These are phyloP conservation scores for Apotomis turbidana DNA, from an alignment of 2,888 invertebrate genomes.

Conservation along the genomic window DNA sequence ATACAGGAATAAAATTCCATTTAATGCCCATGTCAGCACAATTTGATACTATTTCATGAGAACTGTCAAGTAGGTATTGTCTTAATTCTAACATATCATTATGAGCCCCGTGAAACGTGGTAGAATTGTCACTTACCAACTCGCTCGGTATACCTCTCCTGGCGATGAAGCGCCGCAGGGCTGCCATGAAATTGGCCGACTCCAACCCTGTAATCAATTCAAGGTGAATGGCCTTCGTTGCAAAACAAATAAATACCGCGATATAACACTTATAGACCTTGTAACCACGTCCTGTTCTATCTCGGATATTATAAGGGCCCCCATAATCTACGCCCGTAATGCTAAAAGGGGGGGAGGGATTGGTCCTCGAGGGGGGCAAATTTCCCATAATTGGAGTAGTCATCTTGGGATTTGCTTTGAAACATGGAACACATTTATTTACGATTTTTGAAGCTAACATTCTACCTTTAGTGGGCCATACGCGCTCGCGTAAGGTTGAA, in stretches of 20 bases:
- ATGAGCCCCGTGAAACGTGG: neutral
- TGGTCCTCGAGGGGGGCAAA: neutral
- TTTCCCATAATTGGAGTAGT: neutral
- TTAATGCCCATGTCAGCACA: conserved; percentile 7
- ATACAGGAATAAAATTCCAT: conserved; percentile 16
- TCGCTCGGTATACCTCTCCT: conserved; percentile 1
- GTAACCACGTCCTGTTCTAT: conserved; percentile 5
- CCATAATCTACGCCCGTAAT: neutral
- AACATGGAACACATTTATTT: too few species aligned
- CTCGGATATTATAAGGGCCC: too few species aligned
- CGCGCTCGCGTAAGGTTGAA: too few species aligned
- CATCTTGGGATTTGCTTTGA: too few species aligned
- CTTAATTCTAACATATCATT: neutral
- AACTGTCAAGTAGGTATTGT: neutral
- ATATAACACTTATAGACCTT: conserved; percentile 9
- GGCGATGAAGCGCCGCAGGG: conserved; percentile 9
- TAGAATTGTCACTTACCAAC: neutral
- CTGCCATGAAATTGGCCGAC: neutral
- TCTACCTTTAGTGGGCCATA: too few species aligned
- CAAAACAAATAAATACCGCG: conserved; percentile 1
- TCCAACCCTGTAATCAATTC: conserved; percentile 4
- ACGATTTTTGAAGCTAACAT: too few species aligned
- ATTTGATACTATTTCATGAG: neutral
- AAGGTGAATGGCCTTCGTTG: conserved; percentile 7
- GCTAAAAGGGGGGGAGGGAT: neutral